Conservation (phyloP, 2,797 vertebrate species). For the Lepus townsendii region DNA sequence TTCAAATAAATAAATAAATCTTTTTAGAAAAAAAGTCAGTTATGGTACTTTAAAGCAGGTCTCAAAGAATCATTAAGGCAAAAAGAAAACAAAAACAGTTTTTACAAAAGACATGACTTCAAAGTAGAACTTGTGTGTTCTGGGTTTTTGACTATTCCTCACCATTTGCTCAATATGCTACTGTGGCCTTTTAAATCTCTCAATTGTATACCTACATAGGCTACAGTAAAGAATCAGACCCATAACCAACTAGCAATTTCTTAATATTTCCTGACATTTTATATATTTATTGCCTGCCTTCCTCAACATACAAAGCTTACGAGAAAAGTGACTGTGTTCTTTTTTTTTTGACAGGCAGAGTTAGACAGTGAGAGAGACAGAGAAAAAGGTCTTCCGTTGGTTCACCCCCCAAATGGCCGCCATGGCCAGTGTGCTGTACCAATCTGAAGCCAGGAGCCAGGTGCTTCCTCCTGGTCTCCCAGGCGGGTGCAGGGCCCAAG, state of each 20-base stretch:
- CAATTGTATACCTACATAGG: background rate
- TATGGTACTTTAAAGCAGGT: background rate
- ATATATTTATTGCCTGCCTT: constrained; percentile 19
- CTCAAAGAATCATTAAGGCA: constrained; percentile 48
- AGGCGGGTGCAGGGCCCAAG: too few relatives aligned
- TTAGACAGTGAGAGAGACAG: too few relatives aligned
- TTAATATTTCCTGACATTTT: background rate
- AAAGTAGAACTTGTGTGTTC: background rate
- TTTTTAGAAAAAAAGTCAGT: too few relatives aligned
- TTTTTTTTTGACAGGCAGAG: too few relatives aligned
- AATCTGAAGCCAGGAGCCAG: too few relatives aligned
- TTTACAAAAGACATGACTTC: constrained; percentile 49
- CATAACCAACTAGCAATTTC: background rate
- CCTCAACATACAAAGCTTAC: constrained; percentile 42
- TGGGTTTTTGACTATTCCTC: constrained; percentile 55
- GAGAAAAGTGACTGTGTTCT: background rate
- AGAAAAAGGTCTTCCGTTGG: too few relatives aligned
- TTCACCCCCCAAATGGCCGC: too few relatives aligned
- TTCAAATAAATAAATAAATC: too few relatives aligned
- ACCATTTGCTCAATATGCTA: constrained; percentile 5
- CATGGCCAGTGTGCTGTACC: too few relatives aligned
- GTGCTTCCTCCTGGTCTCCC: too few relatives aligned
- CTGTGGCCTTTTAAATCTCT: constrained; percentile 12
- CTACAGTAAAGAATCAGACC: background rate
- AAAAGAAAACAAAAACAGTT: background rate